Evolutionary conservation across 1,140 invertebrate species (phyloP).

Genomic region (Heterodera schachtii): DNA sequence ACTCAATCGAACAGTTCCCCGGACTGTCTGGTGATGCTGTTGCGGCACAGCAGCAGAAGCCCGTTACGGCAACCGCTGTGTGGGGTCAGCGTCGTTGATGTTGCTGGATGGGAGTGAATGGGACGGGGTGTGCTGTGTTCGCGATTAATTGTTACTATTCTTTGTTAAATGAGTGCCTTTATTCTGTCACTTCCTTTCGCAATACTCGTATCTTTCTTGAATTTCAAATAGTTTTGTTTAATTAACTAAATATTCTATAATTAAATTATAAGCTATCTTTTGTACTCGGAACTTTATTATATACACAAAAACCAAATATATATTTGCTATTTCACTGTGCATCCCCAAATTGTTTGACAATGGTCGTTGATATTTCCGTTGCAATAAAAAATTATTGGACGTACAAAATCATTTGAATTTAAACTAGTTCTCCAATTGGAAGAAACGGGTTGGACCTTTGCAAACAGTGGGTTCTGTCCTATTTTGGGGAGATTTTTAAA

Average conservation of each 20-base stretch:
- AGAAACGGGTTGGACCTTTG: no score
- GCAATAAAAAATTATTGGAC: no score
- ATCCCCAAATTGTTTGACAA: no score
- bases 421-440: no score
- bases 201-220: neutral
- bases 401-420: no score
- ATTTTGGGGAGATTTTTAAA: no score
- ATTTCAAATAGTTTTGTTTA: neutral
- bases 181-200: neutral
- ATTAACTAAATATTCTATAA: neutral
- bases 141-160: neutral
- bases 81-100: constrained; percentile 34
- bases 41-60: constrained; percentile 18
- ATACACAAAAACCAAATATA: no score
- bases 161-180: neutral
- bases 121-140: neutral
- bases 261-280: neutral
- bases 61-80: constrained; percentile 21
- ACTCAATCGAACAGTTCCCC: constrained; percentile 50
- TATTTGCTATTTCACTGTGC: no score
- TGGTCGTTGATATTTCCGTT: no score
- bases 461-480: no score
- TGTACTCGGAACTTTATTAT: no score
- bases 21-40: constrained; percentile 26
- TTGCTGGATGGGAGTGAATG: neutral